phyloP scores from a whole-genome alignment of 2,113 vertebrate genomes.

The Atrichornis clamosus region DNA sequence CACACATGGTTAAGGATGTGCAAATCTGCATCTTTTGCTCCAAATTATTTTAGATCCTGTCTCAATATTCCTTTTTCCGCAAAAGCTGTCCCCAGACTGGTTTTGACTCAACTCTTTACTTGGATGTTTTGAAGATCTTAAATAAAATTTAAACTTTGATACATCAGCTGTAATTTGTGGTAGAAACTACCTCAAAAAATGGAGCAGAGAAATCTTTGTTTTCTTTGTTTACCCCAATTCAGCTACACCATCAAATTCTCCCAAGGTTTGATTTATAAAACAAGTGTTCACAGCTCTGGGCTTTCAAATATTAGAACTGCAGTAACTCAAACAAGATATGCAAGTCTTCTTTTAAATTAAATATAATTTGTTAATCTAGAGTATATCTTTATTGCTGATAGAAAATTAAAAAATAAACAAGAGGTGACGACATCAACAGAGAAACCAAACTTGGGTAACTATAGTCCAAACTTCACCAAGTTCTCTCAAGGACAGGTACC shows the following conservation, averaged over 20 bases:
- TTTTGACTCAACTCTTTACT: neutral
- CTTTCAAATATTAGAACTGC: neutral
- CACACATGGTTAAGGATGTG: neutral
- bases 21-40: neutral
- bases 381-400: neutral
- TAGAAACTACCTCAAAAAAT: neutral
- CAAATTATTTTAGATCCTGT: neutral
- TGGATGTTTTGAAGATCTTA: neutral
- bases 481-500: constrained; percentile 62
- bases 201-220: neutral
- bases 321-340: neutral
- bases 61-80: neutral
- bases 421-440: neutral
- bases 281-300: neutral
- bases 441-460: neutral
- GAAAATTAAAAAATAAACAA: neutral
- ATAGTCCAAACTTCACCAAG: neutral
- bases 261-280: neutral
- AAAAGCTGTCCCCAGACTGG: neutral
- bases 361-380: neutral
- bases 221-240: neutral
- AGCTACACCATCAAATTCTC: neutral
- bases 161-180: neutral
- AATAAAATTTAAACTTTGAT: neutral
- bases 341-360: neutral